Evolutionary conservation across 2,888 invertebrate species (phyloP).

Genomic region (Microplitis deprimator): DNA sequence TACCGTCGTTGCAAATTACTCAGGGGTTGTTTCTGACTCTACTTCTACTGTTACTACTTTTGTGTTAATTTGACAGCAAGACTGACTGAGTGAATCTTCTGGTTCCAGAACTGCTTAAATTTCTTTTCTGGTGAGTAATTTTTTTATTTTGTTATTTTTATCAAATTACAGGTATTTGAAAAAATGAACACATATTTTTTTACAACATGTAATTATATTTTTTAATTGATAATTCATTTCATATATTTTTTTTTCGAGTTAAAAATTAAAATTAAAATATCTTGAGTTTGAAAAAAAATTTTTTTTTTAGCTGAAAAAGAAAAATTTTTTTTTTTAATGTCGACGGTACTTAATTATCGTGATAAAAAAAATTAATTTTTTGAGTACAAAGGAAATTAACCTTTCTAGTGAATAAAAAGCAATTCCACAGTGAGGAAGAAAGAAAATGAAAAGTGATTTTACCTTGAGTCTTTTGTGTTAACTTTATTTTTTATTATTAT

Average conservation of each 20-base stretch:
- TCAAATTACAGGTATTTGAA: not conserved
- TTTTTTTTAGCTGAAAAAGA: too few species aligned
- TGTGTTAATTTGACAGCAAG: not conserved
- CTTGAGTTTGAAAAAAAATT: too few species aligned
- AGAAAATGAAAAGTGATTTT: not conserved
- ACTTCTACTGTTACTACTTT: not conserved
- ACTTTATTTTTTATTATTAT: conserved; percentile 10
- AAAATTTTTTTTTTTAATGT: not conserved
- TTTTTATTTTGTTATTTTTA: not conserved
- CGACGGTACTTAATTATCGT: not conserved
- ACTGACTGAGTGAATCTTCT: conserved; percentile 10
- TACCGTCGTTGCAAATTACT: conserved; percentile 54
- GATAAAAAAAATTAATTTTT: not conserved
- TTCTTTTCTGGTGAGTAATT: not conserved
- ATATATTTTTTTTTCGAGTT: not conserved
- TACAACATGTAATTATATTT: too few species aligned
- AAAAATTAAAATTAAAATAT: not conserved
- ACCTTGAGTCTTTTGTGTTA: conserved; percentile 4
- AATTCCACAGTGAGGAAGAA: not conserved
- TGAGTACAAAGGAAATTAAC: not conserved
- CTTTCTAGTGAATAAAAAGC: not conserved
- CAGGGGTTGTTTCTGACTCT: conserved; percentile 20
- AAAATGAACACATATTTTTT: too few species aligned
- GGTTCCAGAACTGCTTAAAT: not conserved
- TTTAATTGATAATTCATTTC: too few species aligned